Conservation (phyloP, 2,113 vertebrate species). For the Festucalex cinctus region DNA sequence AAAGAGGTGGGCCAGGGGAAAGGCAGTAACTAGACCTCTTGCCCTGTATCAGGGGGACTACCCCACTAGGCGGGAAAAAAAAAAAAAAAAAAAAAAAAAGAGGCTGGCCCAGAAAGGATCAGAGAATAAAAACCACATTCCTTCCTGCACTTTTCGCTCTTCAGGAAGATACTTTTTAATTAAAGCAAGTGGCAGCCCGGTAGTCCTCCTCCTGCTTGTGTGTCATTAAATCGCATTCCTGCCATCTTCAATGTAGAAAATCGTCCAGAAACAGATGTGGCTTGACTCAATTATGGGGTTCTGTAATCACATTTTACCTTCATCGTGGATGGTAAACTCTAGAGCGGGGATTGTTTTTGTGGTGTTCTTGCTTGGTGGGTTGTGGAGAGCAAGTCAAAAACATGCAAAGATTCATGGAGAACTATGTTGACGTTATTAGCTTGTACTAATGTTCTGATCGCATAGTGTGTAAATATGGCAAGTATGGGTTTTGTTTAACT, state of each 20-base stretch:
- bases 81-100: constrained; percentile 21
- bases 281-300: constrained; percentile 47
- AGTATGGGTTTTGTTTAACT: no score
- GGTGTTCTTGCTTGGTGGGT: background rate
- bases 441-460: background rate
- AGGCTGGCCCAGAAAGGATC: constrained; percentile 18
- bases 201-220: constrained; percentile 39
- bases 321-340: constrained; percentile 12
- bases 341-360: background rate
- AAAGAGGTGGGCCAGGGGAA: constrained; percentile 47
- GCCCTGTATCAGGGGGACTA: constrained; percentile 56
- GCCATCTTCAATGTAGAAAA: constrained; percentile 28
- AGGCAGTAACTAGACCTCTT: constrained; percentile 76
- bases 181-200: constrained; percentile 46
- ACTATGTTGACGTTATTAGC: background rate
- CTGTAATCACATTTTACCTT: constrained; percentile 40
- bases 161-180: constrained; percentile 68
- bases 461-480: background rate
- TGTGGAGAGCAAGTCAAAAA: background rate
- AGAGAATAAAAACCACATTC: constrained; percentile 73
- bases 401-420: constrained; percentile 9
- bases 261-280: constrained; percentile 63
- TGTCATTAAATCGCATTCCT: constrained; percentile 59
- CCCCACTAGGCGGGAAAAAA: constrained; percentile 49
- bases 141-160: constrained; percentile 54